A percentile compares a stretch with the other conserved stretches of the same genome.
Conservation (phyloP, 2,888 invertebrate species). For the Sminthurides aquaticus region DNA sequence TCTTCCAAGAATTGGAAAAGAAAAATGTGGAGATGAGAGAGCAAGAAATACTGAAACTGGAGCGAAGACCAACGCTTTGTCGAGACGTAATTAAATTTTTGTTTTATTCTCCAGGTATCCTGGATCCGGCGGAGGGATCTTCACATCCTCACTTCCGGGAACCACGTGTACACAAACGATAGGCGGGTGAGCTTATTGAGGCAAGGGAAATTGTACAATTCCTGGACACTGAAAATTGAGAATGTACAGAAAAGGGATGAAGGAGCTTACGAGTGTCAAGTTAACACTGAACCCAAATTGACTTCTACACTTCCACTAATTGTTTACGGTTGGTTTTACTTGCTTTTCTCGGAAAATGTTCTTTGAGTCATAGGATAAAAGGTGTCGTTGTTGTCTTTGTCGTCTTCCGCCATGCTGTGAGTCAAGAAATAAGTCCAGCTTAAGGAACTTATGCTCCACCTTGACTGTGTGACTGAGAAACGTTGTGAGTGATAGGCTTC, state of each 20-base stretch:
- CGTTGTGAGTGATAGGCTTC: no score
- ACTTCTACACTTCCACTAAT: conserved; percentile 43
- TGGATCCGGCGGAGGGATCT: conserved; percentile 41
- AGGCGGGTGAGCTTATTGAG: conserved; percentile 31
- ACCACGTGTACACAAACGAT: conserved; percentile 38
- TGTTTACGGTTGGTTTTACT: conserved; percentile 43
- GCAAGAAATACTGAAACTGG: neutral
- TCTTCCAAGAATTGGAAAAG: neutral
- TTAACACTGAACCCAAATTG: conserved; percentile 46
- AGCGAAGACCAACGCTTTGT: no score
- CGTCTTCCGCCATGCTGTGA: no score
- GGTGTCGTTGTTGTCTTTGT: no score
- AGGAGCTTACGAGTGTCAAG: conserved; percentile 46
- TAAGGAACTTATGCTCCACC: no score
- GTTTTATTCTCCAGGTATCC: conserved; percentile 33
- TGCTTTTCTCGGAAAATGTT: no score
- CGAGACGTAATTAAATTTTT: conserved; percentile 1
- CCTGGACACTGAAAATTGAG: conserved; percentile 37
- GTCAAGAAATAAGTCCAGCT: no score
- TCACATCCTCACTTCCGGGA: conserved; percentile 40
- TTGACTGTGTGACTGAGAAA: no score
- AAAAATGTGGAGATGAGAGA: neutral
- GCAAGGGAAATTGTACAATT: conserved; percentile 34
- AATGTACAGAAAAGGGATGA: conserved; percentile 32
- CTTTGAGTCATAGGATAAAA: no score